Evolutionary conservation across 92 coral and sea anemone genomes (phyloP).

Genomic region (Epizoanthus scotinus): DNA sequence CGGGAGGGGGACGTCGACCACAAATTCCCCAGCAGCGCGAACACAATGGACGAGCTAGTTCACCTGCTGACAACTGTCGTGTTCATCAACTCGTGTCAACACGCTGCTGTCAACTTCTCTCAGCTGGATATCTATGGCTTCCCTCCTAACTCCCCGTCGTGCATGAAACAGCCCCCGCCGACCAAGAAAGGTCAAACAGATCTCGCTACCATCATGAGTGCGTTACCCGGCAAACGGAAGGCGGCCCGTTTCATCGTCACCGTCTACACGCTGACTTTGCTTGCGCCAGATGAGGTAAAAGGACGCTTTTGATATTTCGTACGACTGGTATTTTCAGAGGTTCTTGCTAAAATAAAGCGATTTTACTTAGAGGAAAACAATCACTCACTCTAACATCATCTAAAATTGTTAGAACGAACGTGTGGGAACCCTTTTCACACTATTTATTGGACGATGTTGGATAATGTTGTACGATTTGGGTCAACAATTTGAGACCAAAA

Average conservation of each 20-base stretch:
- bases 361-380: no score
- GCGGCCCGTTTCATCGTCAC: slow-evolving; percentile 62
- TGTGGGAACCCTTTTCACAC: no score
- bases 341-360: no score
- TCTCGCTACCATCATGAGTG: slow-evolving; percentile 57
- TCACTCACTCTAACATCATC: no score
- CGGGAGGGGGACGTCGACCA: slow-evolving; percentile 62
- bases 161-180: slow-evolving; percentile 74
- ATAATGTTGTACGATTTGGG: no score
- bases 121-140: slow-evolving; percentile 73
- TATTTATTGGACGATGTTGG: no score
- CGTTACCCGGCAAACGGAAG: slow-evolving; percentile 60
- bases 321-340: no score
- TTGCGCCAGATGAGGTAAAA: slow-evolving; percentile 67
- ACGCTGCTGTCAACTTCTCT: slow-evolving; percentile 79
- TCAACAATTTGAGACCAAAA: no score
- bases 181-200: slow-evolving; percentile 61
- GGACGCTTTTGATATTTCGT: no score
- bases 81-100: slow-evolving; percentile 72
- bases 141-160: slow-evolving; percentile 73
- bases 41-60: slow-evolving; percentile 33
- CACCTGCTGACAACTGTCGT: slow-evolving; percentile 59
- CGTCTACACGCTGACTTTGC: slow-evolving; percentile 57
- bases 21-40: slow-evolving; percentile 42
- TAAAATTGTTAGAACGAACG: no score